Percentiles rank a stretch among this genome's conserved stretches.
Evolutionary conservation across 2,888 invertebrate species (phyloP).

Genomic region (Drosophila quasianomalipes): DNA sequence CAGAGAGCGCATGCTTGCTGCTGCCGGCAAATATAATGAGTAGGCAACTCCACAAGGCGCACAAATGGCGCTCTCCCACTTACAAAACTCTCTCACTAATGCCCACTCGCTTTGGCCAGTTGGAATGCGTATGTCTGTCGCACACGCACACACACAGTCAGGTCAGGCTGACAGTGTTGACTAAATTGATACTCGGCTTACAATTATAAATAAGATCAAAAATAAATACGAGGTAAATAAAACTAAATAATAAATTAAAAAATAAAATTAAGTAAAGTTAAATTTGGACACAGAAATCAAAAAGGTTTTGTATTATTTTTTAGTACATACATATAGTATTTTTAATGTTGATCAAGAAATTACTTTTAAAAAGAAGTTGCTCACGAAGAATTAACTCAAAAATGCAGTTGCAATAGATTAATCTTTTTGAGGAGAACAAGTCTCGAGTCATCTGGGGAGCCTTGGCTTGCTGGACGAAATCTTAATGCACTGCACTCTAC

Average conservation of each 20-base stretch:
- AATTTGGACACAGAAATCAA: background rate
- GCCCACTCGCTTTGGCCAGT: conserved; percentile 22
- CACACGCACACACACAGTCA: conserved; percentile 15
- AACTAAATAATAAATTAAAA: background rate
- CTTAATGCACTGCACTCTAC: background rate
- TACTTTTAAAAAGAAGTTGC: background rate
- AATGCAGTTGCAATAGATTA: background rate
- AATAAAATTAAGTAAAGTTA: background rate
- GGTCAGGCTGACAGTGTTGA: conserved; percentile 12
- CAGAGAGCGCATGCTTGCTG: conserved; percentile 79
- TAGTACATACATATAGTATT: background rate
- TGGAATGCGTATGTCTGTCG: conserved; percentile 12
- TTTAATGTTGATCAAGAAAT: background rate
- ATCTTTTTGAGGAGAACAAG: background rate
- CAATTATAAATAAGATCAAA: conserved; percentile 15
- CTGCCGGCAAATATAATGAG: conserved; percentile 56
- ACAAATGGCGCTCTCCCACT: conserved; percentile 28
- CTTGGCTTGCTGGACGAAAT: background rate
- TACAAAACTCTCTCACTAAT: conserved; percentile 23
- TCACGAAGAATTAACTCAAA: background rate
- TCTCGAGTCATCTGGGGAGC: background rate
- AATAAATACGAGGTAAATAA: conserved; percentile 8
- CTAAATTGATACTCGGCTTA: background rate
- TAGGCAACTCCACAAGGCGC: conserved; percentile 31
- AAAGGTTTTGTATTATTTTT: background rate